These are phyloP conservation scores for Byasa hedistus DNA, from an alignment of 2,888 invertebrate genomes.

Conservation along the genomic window DNA sequence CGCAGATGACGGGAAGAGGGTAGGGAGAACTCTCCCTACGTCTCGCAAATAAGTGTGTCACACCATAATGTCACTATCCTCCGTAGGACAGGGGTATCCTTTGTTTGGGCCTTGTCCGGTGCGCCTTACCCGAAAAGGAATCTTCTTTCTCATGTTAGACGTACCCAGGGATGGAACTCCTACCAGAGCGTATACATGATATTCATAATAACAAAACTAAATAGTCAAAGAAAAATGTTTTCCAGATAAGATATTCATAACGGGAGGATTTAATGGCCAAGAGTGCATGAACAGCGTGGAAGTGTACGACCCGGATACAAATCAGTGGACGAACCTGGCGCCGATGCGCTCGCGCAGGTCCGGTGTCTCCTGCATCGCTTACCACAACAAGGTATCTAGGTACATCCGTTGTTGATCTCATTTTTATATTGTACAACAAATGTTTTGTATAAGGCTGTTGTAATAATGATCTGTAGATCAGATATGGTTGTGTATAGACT, in stretches of 20 bases:
- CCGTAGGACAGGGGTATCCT: too few relatives aligned
- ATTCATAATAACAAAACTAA: too few relatives aligned
- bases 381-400: constrained; percentile 84
- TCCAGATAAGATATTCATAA: constrained; percentile 87
- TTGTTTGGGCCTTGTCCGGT: too few relatives aligned
- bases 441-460: background rate
- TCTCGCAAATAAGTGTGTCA: too few relatives aligned
- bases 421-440: background rate
- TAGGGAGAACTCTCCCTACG: too few relatives aligned
- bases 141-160: too few relatives aligned
- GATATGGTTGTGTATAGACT: background rate
- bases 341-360: constrained; percentile 91
- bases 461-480: background rate
- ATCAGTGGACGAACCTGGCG: constrained; percentile 91
- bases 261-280: constrained; percentile 95
- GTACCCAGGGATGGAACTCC: too few relatives aligned
- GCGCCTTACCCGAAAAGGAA: too few relatives aligned
- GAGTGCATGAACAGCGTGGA: constrained; percentile 93
- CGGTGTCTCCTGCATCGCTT: constrained; percentile 94
- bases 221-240: background rate
- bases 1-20: too few relatives aligned
- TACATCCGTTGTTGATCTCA: constrained; percentile 44
- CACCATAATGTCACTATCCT: too few relatives aligned
- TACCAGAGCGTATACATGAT: too few relatives aligned
- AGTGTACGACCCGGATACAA: constrained; percentile 87